These are phyloP conservation scores for Mobula birostris DNA, from an alignment of 2,113 vertebrate genomes.

Conservation along the genomic window DNA sequence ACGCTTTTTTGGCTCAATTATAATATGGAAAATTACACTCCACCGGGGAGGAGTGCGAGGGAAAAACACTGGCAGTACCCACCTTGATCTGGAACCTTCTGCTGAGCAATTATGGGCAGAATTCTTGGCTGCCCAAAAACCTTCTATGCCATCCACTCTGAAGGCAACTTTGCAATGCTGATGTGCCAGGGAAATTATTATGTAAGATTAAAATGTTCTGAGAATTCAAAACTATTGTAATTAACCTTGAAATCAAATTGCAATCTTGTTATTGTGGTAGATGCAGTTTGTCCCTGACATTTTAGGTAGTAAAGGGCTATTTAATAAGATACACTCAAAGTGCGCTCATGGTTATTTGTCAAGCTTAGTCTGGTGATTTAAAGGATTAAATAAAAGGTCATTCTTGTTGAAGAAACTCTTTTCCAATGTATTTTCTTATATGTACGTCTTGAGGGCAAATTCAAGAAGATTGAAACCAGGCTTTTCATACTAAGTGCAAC, in stretches of 20 bases:
- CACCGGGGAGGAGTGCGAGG: constrained; percentile 1
- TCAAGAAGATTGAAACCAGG: neutral
- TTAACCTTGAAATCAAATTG: neutral
- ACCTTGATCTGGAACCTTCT: neutral
- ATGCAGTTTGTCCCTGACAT: neutral
- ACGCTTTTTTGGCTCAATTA: neutral
- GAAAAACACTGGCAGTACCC: constrained; percentile 23
- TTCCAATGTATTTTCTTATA: neutral
- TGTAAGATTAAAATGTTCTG: neutral
- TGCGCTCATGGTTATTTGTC: neutral
- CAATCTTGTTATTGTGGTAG: neutral
- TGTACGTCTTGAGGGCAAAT: neutral
- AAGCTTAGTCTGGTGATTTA: neutral
- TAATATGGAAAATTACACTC: constrained; percentile 21
- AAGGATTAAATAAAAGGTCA: constrained; percentile 2
- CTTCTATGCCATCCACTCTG: constrained; percentile 20
- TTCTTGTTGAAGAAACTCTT: neutral
- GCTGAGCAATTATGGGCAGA: constrained; percentile 14
- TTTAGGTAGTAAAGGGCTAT: neutral
- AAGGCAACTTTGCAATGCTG: neutral
- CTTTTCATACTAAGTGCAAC: neutral
- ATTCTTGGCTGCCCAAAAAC: neutral
- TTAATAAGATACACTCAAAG: neutral
- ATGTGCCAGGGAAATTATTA: constrained; percentile 17
- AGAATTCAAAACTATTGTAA: constrained; percentile 9